phyloP scores from a whole-genome alignment of 2,888 invertebrate species.

The Chrysopilus asiliformis region DNA sequence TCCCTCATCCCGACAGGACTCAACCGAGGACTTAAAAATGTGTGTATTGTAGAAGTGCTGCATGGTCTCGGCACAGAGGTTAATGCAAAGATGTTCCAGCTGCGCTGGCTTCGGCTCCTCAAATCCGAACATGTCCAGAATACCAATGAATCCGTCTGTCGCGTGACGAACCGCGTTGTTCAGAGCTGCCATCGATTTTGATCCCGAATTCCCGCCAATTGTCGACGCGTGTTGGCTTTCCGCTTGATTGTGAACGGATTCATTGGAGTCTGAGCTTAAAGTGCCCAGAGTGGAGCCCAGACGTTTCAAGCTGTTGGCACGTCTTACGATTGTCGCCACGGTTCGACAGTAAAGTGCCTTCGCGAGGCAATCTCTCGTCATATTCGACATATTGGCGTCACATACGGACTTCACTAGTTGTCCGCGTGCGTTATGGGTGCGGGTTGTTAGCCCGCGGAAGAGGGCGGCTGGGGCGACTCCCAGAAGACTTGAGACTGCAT shows the following conservation, averaged over 20 bases:
- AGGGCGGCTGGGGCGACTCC: slow-evolving; percentile 41
- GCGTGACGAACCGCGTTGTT: slow-evolving; percentile 88
- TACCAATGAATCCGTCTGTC: slow-evolving; percentile 89
- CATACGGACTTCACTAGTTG: slow-evolving; percentile 69
- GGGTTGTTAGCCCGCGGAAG: slow-evolving; percentile 65
- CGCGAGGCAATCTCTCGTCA: slow-evolving; percentile 78
- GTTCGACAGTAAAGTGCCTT: slow-evolving; percentile 90
- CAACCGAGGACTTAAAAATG: slow-evolving; percentile 86
- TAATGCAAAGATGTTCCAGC: slow-evolving; percentile 87
- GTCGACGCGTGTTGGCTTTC: slow-evolving; percentile 80
- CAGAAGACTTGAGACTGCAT: slow-evolving; percentile 72
- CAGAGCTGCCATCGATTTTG: slow-evolving; percentile 81
- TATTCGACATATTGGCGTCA: slow-evolving; percentile 74
- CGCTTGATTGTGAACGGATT: slow-evolving; percentile 77
- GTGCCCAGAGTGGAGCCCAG: slow-evolving; percentile 73
- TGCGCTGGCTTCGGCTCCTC: slow-evolving; percentile 84
- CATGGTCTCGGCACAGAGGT: slow-evolving; percentile 93
- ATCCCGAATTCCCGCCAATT: slow-evolving; percentile 64
- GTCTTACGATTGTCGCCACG: slow-evolving; percentile 82
- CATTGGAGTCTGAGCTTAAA: slow-evolving; percentile 81
- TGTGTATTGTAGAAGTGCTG: slow-evolving; percentile 97
- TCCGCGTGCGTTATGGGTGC: slow-evolving; percentile 65
- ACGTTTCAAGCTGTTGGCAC: slow-evolving; percentile 80
- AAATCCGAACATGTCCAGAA: slow-evolving; percentile 94
- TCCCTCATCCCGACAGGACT: slow-evolving; percentile 87